phyloP scores from a whole-genome alignment of 2,888 invertebrate species.

The Belgica antarctica region DNA sequence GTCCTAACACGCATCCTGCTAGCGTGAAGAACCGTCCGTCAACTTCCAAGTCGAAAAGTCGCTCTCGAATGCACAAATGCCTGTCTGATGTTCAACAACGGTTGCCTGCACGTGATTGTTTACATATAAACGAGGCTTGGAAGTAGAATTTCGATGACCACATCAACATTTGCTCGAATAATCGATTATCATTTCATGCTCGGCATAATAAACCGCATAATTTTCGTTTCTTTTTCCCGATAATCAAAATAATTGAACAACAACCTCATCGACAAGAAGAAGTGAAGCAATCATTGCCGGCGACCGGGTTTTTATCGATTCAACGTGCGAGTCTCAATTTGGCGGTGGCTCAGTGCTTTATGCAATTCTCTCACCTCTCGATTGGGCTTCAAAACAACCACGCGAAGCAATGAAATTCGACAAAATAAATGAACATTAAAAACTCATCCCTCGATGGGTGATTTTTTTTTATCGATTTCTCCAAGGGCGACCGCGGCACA shows the following conservation, averaged over 20 bases:
- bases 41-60: too few species aligned
- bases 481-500: too few species aligned
- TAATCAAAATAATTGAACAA: slow-evolving; percentile 10
- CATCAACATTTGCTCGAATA: background rate
- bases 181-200: slow-evolving; percentile 7
- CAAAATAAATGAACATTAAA: slow-evolving; percentile 3
- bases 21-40: too few species aligned
- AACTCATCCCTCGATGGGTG: background rate
- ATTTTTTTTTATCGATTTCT: slow-evolving; percentile 21
- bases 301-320: slow-evolving; percentile 1
- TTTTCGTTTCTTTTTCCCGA: background rate
- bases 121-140: too few species aligned
- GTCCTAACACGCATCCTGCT: too few species aligned
- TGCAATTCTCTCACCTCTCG: background rate
- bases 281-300: background rate
- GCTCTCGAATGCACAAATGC: too few species aligned
- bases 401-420: background rate
- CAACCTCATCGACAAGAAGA: slow-evolving; percentile 5
- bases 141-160: background rate
- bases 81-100: too few species aligned
- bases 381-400: background rate
- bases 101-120: too few species aligned
- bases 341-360: background rate
- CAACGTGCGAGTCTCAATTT: background rate
- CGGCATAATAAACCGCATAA: slow-evolving; percentile 8